A percentile compares a stretch with the other conserved stretches of the same genome.
Conservation (phyloP, 2,888 invertebrate species). For the Plebejus argus region DNA sequence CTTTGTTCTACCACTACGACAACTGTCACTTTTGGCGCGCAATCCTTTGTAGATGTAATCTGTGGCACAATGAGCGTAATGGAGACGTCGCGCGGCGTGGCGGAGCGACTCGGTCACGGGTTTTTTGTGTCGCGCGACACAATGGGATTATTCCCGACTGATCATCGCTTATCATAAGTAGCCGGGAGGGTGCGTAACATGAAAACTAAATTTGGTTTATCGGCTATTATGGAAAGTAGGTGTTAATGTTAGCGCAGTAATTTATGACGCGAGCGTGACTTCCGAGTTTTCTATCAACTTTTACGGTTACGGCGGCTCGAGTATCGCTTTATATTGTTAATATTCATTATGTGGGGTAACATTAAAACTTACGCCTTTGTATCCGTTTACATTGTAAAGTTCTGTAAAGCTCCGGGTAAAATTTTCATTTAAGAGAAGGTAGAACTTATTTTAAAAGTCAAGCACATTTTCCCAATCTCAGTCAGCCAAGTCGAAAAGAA, state of each 20-base stretch:
- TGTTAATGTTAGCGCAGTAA: slow-evolving; percentile 76
- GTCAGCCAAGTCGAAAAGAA: not conserved
- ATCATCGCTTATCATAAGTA: slow-evolving; percentile 80
- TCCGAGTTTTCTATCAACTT: slow-evolving; percentile 60
- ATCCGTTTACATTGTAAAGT: not conserved
- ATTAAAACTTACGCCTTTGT: not conserved
- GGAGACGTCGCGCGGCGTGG: slow-evolving; percentile 67
- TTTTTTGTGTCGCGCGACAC: slow-evolving; percentile 75
- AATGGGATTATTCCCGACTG: slow-evolving; percentile 81
- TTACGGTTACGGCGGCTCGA: slow-evolving; percentile 48
- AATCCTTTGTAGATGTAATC: slow-evolving; percentile 59
- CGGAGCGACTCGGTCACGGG: slow-evolving; percentile 77
- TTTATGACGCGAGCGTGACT: slow-evolving; percentile 76
- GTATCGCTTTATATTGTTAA: slow-evolving; percentile 31
- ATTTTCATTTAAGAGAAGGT: no score
- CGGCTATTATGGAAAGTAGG: slow-evolving; percentile 81
- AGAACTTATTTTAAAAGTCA: not conserved
- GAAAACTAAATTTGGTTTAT: slow-evolving; percentile 82
- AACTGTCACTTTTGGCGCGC: slow-evolving; percentile 74
- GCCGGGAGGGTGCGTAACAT: slow-evolving; percentile 77
- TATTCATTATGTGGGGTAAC: not conserved
- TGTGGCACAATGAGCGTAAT: slow-evolving; percentile 67
- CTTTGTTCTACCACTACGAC: slow-evolving; percentile 66
- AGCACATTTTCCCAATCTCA: not conserved
- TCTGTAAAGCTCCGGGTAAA: no score